phyloP scores from a whole-genome alignment of 1,140 invertebrate genomes.

The Maniola jurtina region DNA sequence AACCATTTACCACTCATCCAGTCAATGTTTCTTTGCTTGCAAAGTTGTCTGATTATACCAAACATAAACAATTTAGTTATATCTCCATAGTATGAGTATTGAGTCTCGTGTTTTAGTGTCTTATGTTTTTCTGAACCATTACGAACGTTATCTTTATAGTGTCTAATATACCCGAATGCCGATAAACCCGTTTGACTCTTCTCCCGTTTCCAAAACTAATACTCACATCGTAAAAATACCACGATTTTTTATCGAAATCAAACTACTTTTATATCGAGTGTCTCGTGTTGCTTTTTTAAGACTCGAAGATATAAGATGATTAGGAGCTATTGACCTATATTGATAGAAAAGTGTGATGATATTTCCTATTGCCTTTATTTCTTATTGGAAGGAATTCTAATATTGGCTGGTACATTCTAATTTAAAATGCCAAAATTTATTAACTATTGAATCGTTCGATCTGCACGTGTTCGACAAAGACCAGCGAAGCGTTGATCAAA shows the following conservation, averaged over 20 bases:
- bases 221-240: not conserved
- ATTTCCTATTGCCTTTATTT: not conserved
- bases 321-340: no score
- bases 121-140: not conserved
- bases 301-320: not conserved
- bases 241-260: not conserved
- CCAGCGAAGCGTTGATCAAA: slow-evolving; percentile 36
- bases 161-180: not conserved
- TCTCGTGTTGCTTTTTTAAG: not conserved
- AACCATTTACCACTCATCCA: no score
- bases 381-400: slow-evolving; percentile 8
- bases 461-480: slow-evolving; percentile 45
- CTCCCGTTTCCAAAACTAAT: not conserved
- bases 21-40: no score
- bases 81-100: no score
- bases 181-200: slow-evolving; percentile 4
- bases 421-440: slow-evolving; percentile 40
- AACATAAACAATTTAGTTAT: no score
- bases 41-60: no score
- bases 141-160: slow-evolving; percentile 1
- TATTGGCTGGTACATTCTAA: slow-evolving; percentile 22
- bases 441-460: slow-evolving; percentile 40
- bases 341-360: no score
- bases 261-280: not conserved
- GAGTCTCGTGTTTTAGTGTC: no score